Base-by-base conservation (phyloP, 2,113 vertebrate genomes). In the Lepus europaeus region DNA sequence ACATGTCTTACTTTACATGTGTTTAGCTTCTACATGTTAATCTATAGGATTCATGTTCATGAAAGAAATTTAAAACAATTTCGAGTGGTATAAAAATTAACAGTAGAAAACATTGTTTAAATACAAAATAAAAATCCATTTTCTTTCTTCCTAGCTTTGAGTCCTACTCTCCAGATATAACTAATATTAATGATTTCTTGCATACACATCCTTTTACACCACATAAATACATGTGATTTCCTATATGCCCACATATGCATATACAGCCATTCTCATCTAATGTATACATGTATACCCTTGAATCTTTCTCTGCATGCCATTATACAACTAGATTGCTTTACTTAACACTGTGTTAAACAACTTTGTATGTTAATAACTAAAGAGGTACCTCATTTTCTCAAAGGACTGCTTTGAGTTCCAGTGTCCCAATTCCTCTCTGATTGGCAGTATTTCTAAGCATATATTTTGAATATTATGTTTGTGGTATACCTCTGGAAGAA, bases 51-150 rank as follows among this genome's bases (percentile, higher is more conserved):
- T 78, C 13, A 36, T 64, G 20, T 72, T 93, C 33, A 64, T 64
- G 56, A 74, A 90, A 91, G 92, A 63, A 68, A 72, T 89, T 82
- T 74, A 80, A 86, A 86, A 59, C 49, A 93, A 51, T 87, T 89
- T 45, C 88, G 56, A 31, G 16, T 94, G 31, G n/a, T 73, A 87
- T 70, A 36, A 93, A 89, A 89, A 80, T 90, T 49, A 69, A 59
- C 14, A 59, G 56, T 19, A 59, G 56, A 59, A 59, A 59, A 59
- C 56, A 45, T 45, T 59, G 56, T 19, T 59, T 59, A 16, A 59
- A 59, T 19, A 4, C 56, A 45, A 95, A 96, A 64, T 59, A 77
- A 92, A 85, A 87, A 16, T 45, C 33, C 29, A 81, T 69, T 76
- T 95, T 10, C 23, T 82, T 89, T 69, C 39, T 77, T 9, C 6